Base-by-base conservation (phyloP, 2,113 vertebrate genomes). In the Campylorhamphus procurvoides region DNA sequence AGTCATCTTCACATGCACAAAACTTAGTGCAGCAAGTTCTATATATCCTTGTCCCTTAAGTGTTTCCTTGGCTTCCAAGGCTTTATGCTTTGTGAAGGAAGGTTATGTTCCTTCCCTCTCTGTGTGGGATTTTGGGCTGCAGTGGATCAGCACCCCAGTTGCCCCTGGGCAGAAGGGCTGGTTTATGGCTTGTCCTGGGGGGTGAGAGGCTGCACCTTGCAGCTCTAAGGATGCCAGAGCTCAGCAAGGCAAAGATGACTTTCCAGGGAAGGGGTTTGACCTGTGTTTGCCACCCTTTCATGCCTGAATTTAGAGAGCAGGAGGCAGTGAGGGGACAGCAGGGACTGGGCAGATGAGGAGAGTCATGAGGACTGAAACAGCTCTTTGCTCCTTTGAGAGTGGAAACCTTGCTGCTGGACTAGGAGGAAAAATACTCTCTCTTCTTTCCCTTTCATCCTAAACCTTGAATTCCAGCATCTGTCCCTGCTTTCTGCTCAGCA, bases 71-170 rank as follows among this genome's bases (percentile, higher is more conserved):
- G n/a, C 64, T 87, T 47, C 66, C 31, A 23, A 68, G 53, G 47
- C 33, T 79, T 60, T 35, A 7, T 37, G 10, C 69, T 49, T 64
- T 18, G 50, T 23, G 37, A 31, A 39, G 55, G 55, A 13, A 22
- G 67, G 52, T 37, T n/a, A 0, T 39, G 28, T n/a, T 59, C 52
- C 27, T 62, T 10, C 15, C 20, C 28, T 42, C 24, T 44, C 37
- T 10, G 39, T 22, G 47, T 9, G 66, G 31, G 25, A 28, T 63
- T 56, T 17, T 1, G 2, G 56, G 66, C 47, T 37, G 50, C 17
- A 0, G 40, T 47, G 52, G 39, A 18, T 3, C 2, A 3, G 2
- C 10, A 1, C 8, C 64, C 31, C 2, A 7, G 69, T 17, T 1
- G 75, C n/a, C 37, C 15, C 37, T 22, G 63, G 39, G 47, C 18